These are phyloP conservation scores for Pyrochroa serraticornis DNA, from an alignment of 2,888 invertebrate species.

Conservation along the genomic window DNA sequence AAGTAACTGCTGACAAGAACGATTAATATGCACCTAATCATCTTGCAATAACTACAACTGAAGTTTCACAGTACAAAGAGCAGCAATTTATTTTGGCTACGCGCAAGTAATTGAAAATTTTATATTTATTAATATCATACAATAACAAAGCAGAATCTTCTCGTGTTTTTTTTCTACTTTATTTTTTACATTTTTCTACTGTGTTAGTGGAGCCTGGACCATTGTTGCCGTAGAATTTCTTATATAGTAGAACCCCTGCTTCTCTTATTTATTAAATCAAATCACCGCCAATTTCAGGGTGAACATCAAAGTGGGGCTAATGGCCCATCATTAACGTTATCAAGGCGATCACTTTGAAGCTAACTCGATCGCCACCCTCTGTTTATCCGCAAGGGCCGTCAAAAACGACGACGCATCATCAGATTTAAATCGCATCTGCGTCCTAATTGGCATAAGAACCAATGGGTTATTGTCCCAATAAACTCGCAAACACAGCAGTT, in stretches of 20 bases:
- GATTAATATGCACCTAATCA: too few species aligned
- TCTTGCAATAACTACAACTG: too few species aligned
- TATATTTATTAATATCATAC: too few species aligned
- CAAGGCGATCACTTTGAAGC: constrained; percentile 40
- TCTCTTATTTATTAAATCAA: too few species aligned
- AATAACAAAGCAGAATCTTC: too few species aligned
- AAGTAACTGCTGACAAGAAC: too few species aligned
- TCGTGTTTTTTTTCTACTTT: too few species aligned
- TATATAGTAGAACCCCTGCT: too few species aligned
- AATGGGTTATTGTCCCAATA: constrained; percentile 25
- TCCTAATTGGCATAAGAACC: constrained; percentile 40
- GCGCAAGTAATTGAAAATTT: too few species aligned
- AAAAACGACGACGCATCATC: constrained; percentile 33
- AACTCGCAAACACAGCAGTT: constrained; percentile 10
- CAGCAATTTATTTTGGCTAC: too few species aligned
- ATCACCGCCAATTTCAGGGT: not conserved
- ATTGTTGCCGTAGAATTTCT: not conserved
- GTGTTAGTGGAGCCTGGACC: not conserved
- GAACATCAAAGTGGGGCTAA: constrained; percentile 31
- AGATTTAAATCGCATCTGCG: constrained; percentile 41
- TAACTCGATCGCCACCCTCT: constrained; percentile 47
- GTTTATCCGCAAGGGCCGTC: constrained; percentile 43
- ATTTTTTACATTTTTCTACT: too few species aligned
- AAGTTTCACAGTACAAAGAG: too few species aligned
- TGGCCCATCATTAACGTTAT: constrained; percentile 48